Base-by-base conservation (phyloP, 2,888 invertebrate genomes). In the Cantharis nigra region DNA sequence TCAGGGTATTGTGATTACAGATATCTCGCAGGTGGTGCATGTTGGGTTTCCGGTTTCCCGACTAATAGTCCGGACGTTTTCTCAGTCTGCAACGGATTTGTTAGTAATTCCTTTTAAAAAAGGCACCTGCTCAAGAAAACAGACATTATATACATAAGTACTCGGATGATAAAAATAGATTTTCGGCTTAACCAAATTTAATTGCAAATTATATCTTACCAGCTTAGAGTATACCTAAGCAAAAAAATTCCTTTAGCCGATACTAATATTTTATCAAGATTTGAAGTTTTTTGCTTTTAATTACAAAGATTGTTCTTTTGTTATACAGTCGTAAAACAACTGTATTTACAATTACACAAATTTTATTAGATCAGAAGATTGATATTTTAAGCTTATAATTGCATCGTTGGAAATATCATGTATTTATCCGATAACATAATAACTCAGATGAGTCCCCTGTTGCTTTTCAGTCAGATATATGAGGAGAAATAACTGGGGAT, bases 381-480 rank as follows among this genome's bases (percentile, higher is more conserved):
- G 77, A 77, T 77, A 77, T 63, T 74, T 72, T 71, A 77, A 77
- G 67, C 74, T 70, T 30, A 65, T 73, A 63, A 73, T 73, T 67
- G 77, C 77, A 77, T 71, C 71, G 62, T 67, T 62, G 65, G 74
- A 74, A 78, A 72, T 74, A 73, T 78, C 69, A 79, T 83, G 84
- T 84, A 84, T 86, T 85, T 85, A 86, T 85, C 85, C 84, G 85
- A 86, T 85, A 85, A 85, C 86, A 84, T 86, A 85, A 85, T 84
- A 85, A 85, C 84, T 82, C 84, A 83, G 85, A 86, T 86, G 82
- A 85, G 83, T 85, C 86, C 86, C 86, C 83, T 81, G 85, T 83
- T 84, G 84, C 84, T 84, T 84, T 84, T 86, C 85, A 81, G 83
- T 86, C 86, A 86, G 84, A 84, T 85, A 85, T 84, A 85, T 85